Evolutionary conservation across 1,140 invertebrate genomes (phyloP).

Genomic region (Panagrolaimus sp.): DNA sequence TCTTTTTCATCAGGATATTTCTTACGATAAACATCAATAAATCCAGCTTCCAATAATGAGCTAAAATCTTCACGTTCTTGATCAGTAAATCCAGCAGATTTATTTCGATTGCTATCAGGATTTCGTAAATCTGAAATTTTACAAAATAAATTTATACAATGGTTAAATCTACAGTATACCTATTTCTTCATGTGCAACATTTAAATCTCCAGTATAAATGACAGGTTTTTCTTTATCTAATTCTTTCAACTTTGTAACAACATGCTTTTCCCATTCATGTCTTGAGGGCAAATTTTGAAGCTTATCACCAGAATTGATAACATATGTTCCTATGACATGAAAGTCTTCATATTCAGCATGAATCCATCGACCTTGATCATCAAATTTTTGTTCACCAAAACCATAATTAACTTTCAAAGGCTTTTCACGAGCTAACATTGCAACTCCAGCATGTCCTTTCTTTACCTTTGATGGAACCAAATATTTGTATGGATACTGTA

Average conservation of each 20-base stretch:
- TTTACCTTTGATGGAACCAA: constrained; percentile 50
- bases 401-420: constrained; percentile 78
- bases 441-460: constrained; percentile 84
- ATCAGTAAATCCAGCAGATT: constrained; percentile 86
- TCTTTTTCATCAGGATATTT: constrained; percentile 77
- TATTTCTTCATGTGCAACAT: constrained; percentile 90
- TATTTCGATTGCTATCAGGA: constrained; percentile 80
- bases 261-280: constrained; percentile 80
- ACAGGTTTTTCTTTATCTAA: constrained; percentile 86
- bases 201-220: constrained; percentile 90
- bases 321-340: constrained; percentile 73
- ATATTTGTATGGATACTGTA: constrained; percentile 76
- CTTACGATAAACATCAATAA: constrained; percentile 80
- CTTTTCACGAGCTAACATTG: constrained; percentile 75
- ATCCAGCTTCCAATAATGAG: constrained; percentile 71
- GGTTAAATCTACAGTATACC: constrained; percentile 66
- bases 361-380: constrained; percentile 81
- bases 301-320: constrained; percentile 73
- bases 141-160: neutral
- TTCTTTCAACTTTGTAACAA: constrained; percentile 72
- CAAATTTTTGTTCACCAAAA: constrained; percentile 68
- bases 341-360: constrained; percentile 89
- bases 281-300: constrained; percentile 80
- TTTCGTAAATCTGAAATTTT: constrained; percentile 75
- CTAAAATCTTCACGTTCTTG: constrained; percentile 85